Conservation (phyloP, 2,797 vertebrate genomes). For the Dipus sagitta region DNA sequence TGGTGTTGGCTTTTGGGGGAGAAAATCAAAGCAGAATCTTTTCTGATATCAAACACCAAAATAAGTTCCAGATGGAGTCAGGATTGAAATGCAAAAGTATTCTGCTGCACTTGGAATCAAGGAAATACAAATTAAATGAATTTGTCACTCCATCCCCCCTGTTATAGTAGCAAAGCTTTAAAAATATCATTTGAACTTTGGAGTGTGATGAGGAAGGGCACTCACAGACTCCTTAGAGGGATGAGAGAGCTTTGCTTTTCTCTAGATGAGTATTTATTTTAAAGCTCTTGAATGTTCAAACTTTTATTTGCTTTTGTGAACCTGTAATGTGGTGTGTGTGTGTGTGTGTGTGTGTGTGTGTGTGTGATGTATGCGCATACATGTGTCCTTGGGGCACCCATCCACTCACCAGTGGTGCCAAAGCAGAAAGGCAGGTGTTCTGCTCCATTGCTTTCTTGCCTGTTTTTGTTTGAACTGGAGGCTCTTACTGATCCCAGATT, state of each 20-base stretch:
- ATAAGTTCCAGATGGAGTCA: slow-evolving; percentile 69
- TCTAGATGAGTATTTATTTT: not conserved
- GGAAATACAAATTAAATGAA: slow-evolving; percentile 50
- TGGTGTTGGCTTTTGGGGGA: not conserved
- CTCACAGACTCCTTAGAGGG: not conserved
- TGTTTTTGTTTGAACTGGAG: no score
- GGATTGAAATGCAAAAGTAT: slow-evolving; percentile 67
- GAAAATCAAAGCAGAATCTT: not conserved
- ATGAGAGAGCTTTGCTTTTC: not conserved
- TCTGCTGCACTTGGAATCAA: slow-evolving; percentile 55
- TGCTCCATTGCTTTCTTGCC: no score
- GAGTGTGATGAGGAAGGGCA: not conserved
- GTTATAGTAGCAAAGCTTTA: slow-evolving; percentile 22
- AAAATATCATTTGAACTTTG: not conserved
- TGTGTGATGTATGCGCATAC: no score
- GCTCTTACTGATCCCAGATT: no score
- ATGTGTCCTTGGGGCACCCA: no score
- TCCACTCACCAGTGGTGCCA: no score
- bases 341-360: no score
- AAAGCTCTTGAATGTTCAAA: not conserved
- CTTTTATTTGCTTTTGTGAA: no score
- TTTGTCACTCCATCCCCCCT: not conserved
- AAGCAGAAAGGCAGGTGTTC: no score
- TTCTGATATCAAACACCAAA: slow-evolving; percentile 40
- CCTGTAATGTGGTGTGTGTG: no score